Conservation (phyloP, 2,888 invertebrate species). For the Galerucella nymphaeae region DNA sequence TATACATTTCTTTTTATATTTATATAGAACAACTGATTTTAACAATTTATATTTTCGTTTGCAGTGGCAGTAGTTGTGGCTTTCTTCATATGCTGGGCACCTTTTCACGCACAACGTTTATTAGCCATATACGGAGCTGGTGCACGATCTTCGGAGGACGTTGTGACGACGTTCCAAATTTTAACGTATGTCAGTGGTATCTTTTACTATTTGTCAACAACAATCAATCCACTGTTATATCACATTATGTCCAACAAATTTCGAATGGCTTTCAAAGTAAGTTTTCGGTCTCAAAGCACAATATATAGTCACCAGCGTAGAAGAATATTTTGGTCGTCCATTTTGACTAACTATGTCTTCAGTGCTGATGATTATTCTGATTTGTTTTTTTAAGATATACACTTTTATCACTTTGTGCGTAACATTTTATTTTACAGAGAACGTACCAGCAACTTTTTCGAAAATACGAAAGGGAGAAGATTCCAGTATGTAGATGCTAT, state of each 20-base stretch:
- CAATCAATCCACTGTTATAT: slow-evolving; percentile 93
- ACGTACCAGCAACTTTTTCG: slow-evolving; percentile 59
- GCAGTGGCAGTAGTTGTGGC: slow-evolving; percentile 87
- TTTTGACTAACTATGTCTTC: too few species aligned
- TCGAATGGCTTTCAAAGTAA: slow-evolving; percentile 91
- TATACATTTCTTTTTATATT: too few species aligned
- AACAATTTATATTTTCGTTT: slow-evolving; percentile 40
- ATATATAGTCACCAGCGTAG: too few species aligned
- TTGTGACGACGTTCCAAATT: slow-evolving; percentile 68
- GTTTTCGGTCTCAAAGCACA: slow-evolving; percentile 39
- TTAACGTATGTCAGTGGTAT: slow-evolving; percentile 88
- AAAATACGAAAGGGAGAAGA: slow-evolving; percentile 48
- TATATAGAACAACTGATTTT: too few species aligned
- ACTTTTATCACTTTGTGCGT: not conserved
- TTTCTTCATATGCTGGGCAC: slow-evolving; percentile 91
- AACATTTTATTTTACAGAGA: slow-evolving; percentile 50
- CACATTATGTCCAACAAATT: slow-evolving; percentile 96
- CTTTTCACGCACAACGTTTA: slow-evolving; percentile 93
- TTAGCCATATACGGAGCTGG: slow-evolving; percentile 76
- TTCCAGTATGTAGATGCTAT: slow-evolving; percentile 59
- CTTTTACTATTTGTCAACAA: slow-evolving; percentile 91
- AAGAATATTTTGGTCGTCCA: too few species aligned
- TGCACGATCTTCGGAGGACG: slow-evolving; percentile 61
- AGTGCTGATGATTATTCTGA: too few species aligned
- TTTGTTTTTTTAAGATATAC: too few species aligned